phyloP scores from a whole-genome alignment of 1,140 invertebrate genomes.

The Brachionus sp. region DNA sequence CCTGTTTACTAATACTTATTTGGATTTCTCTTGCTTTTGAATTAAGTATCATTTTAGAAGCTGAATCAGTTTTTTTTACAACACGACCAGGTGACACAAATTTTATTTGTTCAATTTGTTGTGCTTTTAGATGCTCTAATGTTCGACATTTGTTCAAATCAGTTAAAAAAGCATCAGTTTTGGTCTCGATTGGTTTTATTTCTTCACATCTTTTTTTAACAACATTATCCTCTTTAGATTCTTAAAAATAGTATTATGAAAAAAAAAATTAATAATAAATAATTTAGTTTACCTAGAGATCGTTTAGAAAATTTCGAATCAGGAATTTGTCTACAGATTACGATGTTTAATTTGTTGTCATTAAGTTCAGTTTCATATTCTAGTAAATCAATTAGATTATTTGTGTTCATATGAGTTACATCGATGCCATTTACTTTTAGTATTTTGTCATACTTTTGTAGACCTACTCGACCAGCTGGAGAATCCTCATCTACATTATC shows the following conservation, averaged over 20 bases:
- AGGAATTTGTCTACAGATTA: background rate
- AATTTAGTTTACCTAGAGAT: background rate
- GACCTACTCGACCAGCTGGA: background rate
- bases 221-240: background rate
- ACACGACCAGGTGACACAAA: background rate
- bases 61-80: background rate
- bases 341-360: background rate
- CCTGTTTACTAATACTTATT: background rate
- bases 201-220: background rate
- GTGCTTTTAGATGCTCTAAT: background rate
- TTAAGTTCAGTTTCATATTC: slow-evolving; percentile 19
- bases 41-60: slow-evolving; percentile 4
- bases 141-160: background rate
- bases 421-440: slow-evolving; percentile 20
- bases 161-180: background rate
- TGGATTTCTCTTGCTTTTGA: slow-evolving; percentile 22
- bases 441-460: slow-evolving; percentile 8
- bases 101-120: slow-evolving; percentile 18
- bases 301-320: background rate
- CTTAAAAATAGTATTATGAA: background rate
- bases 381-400: slow-evolving; percentile 8
- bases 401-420: background rate
- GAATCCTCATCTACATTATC: background rate
- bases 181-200: background rate
- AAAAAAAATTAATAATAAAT: background rate